Evolutionary conservation across 1,140 invertebrate species (phyloP).

Genomic region (Pogonognathellus flavescens): DNA sequence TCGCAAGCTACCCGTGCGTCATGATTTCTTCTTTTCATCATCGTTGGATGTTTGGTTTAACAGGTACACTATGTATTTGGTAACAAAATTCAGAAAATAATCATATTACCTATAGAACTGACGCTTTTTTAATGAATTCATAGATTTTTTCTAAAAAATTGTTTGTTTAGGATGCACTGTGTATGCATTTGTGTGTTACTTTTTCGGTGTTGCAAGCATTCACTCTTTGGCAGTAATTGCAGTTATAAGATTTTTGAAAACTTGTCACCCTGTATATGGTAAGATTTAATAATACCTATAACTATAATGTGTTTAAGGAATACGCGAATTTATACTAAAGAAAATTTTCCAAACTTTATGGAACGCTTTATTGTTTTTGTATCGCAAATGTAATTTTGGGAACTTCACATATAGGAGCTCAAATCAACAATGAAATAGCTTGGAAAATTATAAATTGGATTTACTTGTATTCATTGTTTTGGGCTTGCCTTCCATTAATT

Average conservation of each 20-base stretch:
- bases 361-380: neutral
- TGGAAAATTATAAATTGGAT: constrained; percentile 61
- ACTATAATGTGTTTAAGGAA: neutral
- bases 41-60: neutral
- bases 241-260: constrained; percentile 67
- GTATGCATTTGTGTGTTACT: constrained; percentile 67
- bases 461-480: constrained; percentile 64
- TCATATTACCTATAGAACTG: no score
- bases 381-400: neutral
- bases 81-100: no score
- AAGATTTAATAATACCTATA: neutral
- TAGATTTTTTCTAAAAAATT: constrained; percentile 62
- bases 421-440: constrained; percentile 59
- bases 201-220: constrained; percentile 67
- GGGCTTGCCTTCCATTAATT: constrained; percentile 67
- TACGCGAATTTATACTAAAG: neutral
- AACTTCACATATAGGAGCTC: constrained; percentile 55
- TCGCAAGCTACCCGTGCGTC: constrained; percentile 67
- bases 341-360: neutral
- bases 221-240: constrained; percentile 65
- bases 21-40: constrained; percentile 60
- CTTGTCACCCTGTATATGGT: constrained; percentile 64
- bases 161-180: constrained; percentile 58
- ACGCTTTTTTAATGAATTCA: no score
- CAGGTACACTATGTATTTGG: neutral